Base-by-base conservation (phyloP, 2,888 invertebrate genomes). In the Orchesellides sinensis region DNA sequence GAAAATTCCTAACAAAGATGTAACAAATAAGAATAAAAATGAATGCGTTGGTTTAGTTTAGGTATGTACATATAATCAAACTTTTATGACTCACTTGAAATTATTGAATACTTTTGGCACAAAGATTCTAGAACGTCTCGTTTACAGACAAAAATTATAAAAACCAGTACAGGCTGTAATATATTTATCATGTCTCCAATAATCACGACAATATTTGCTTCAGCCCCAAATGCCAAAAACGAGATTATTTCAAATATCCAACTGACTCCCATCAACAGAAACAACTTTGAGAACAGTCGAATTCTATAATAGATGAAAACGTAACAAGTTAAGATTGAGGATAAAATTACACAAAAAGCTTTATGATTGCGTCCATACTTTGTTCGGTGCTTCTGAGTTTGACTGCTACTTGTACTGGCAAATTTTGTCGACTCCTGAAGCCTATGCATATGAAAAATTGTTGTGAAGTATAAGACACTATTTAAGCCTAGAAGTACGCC, bases 101-200 rank as follows among this genome's bases (percentile, higher is more conserved):
- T 35, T 6, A 32, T 23, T n/a, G 83, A 65, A 61, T 78, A 83
- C 49, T 86, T 86, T 35, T 81, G 56, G 12, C 74, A 56, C 23
- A 86, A 17, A 2, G 77, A 74, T 14, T 68, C 63, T 10, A 83
- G 27, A 32, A 79, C 79, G 17, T 84, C 84, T 12, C 54, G 56
- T 52, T 86, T 86, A 59, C 86, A 86, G 2, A 85, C 84, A 52
- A 85, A 85, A 29, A 85, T 83, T 6, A 83, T 27, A 32, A 85
- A 85, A 10, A 85, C 83, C 0, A 83, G 74, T 45, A 84, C 47
- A 2, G 85, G 84, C 47, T 83, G 83, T 0, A 85, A 74, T 21
- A 84, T 84, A 29, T 78, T 80, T 12, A 85, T 19, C 8, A 79
- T 19, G 23, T 85, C 85, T n/a, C 75, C 54, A 35, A 85, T 45